These are phyloP conservation scores for Irena cyanogastra DNA, from an alignment of 2,113 vertebrate genomes.

Conservation along the genomic window DNA sequence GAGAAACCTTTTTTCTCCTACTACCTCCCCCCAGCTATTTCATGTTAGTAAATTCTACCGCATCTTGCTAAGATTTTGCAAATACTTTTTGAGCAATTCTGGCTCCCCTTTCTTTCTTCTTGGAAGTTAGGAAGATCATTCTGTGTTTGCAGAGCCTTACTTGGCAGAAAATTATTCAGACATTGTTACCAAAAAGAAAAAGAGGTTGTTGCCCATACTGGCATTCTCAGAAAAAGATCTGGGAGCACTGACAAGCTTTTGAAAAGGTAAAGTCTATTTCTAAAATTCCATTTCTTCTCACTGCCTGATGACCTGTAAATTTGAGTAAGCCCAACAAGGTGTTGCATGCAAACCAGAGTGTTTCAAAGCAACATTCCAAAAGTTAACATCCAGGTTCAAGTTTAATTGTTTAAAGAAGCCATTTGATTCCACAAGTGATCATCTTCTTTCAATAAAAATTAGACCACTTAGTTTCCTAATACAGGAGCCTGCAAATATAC, in stretches of 20 bases:
- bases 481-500: neutral
- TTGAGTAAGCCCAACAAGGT: neutral
- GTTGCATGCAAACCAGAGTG: neutral
- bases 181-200: neutral
- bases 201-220: neutral
- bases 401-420: neutral
- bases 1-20: neutral
- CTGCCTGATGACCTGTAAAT: neutral
- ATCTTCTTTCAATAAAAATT: neutral
- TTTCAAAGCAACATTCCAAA: neutral
- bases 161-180: neutral
- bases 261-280: neutral
- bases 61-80: neutral
- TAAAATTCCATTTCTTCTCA: neutral
- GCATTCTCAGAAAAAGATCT: neutral
- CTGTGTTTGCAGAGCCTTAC: neutral
- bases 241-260: neutral
- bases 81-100: neutral
- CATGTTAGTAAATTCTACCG: neutral
- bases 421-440: neutral
- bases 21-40: accelerated
- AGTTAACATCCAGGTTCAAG: neutral
- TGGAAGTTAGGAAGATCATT: neutral
- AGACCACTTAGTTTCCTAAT: neutral
- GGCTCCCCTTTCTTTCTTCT: neutral